These are phyloP conservation scores for Clitarchus hookeri DNA, from an alignment of 2,888 invertebrate species.

Conservation along the genomic window DNA sequence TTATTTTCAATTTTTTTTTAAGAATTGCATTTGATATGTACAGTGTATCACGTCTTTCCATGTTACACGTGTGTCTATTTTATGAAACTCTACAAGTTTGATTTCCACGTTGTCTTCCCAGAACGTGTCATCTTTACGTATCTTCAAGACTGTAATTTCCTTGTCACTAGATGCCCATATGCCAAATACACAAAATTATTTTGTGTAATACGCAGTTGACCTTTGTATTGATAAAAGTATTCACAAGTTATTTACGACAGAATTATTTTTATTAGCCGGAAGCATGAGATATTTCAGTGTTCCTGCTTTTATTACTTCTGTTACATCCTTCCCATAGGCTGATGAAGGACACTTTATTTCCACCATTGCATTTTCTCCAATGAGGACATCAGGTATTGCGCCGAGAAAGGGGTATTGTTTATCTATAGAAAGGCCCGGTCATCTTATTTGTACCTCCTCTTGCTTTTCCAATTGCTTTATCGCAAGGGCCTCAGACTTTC, in stretches of 20 bases:
- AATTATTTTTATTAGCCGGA: neutral
- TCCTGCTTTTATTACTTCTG: neutral
- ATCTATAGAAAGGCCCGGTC: neutral
- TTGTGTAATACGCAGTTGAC: too few relatives aligned
- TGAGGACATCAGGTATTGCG: neutral
- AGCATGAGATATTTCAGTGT: neutral
- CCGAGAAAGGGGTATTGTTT: neutral
- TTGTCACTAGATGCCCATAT: too few relatives aligned
- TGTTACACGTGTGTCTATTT: too few relatives aligned
- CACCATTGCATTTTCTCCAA: neutral
- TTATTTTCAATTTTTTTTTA: too few relatives aligned
- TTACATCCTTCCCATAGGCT: neutral
- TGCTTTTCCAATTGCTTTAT: neutral
- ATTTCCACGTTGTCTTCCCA: too few relatives aligned
- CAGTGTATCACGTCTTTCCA: too few relatives aligned
- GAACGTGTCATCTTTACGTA: too few relatives aligned
- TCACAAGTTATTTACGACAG: too few relatives aligned
- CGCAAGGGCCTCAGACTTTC: neutral
- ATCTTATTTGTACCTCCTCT: neutral
- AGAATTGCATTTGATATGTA: too few relatives aligned
- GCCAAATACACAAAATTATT: too few relatives aligned
- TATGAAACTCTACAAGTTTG: too few relatives aligned
- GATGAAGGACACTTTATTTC: neutral
- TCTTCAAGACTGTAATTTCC: too few relatives aligned
- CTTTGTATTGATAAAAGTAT: neutral